Conservation (phyloP, 2,797 vertebrate genomes). For the Falco novaeseelandiae region DNA sequence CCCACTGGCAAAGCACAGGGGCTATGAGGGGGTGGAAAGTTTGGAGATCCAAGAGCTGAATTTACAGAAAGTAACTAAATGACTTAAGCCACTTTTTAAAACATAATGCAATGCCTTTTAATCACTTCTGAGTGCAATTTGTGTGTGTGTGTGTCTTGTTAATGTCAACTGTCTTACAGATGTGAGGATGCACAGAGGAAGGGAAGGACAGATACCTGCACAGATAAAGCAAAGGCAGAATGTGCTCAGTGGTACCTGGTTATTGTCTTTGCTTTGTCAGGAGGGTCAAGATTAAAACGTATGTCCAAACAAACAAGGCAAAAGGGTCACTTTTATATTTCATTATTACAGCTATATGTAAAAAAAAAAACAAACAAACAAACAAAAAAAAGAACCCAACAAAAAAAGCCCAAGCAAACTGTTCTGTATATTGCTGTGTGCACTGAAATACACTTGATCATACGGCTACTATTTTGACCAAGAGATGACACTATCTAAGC, state of each 20-base stretch:
- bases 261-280: not conserved
- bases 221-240: not conserved
- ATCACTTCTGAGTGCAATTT: fast-evolving
- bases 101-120: fast-evolving
- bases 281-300: not conserved
- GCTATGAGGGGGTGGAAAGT: fast-evolving
- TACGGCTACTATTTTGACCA: not conserved
- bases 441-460: not conserved
- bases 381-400: too few relatives aligned
- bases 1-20: not conserved
- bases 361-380: not conserved
- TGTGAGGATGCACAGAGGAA: not conserved
- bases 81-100: fast-evolving
- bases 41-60: not conserved
- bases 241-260: not conserved
- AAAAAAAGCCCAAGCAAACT: not conserved
- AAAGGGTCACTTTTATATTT: not conserved
- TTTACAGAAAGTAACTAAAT: not conserved
- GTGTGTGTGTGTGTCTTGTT: not conserved
- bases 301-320: not conserved
- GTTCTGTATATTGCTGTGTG: not conserved
- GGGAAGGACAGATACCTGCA: not conserved
- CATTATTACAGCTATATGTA: not conserved
- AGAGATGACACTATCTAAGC: not conserved
- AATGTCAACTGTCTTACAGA: not conserved